Conservation (phyloP, 2,888 invertebrate species). For the Podabrus alpinus region DNA sequence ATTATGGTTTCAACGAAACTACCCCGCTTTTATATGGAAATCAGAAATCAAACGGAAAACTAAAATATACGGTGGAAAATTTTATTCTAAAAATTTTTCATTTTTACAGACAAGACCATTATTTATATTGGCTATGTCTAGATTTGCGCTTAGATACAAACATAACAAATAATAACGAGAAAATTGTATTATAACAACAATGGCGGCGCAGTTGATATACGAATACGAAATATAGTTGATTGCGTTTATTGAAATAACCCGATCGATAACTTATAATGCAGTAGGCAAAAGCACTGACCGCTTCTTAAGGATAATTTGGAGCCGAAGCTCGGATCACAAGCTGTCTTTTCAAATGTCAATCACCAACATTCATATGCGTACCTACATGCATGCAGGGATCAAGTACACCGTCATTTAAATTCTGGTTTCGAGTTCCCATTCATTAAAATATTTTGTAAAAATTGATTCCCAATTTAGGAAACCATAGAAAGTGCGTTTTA, state of each 20-base stretch:
- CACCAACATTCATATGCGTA: conserved; percentile 29
- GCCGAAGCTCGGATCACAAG: conserved; percentile 34
- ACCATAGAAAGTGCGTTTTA: background rate
- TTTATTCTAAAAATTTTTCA: background rate
- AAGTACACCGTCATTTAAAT: background rate
- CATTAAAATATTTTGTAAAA: background rate
- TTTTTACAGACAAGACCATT: background rate
- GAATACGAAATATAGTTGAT: conserved; percentile 7
- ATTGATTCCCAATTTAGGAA: background rate
- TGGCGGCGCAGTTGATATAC: background rate
- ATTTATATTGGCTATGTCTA: background rate
- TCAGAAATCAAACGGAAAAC: background rate
- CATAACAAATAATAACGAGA: background rate
- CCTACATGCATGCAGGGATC: conserved; percentile 3
- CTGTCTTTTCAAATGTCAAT: conserved; percentile 43
- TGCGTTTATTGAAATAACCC: conserved; percentile 22
- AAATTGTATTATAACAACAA: background rate
- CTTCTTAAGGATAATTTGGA: conserved; percentile 29
- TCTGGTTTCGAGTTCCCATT: background rate
- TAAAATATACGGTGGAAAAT: background rate
- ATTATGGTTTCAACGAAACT: conserved; percentile 24
- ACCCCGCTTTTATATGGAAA: background rate
- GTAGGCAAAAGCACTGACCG: conserved; percentile 33
- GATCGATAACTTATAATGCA: conserved; percentile 35
- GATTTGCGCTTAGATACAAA: background rate